A percentile compares a stretch with the other conserved stretches of the same genome.
Conservation (phyloP, 64 coral and sea anemone genomes). For the Dendronephthya gigantea region DNA sequence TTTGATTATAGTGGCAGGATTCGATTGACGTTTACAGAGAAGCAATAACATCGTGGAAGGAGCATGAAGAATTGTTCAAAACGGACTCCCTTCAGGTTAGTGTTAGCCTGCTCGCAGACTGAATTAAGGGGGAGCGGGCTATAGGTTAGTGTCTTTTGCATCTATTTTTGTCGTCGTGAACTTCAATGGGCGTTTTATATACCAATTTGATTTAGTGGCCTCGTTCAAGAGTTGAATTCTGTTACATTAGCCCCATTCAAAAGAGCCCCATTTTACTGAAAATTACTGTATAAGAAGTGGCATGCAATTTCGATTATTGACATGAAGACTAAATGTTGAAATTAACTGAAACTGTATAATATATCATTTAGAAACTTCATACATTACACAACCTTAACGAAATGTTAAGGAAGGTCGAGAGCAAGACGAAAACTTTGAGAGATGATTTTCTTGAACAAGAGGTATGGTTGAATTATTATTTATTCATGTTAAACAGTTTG, state of each 20-base stretch:
- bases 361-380: slow-evolving; percentile 60
- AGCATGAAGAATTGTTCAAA: slow-evolving; percentile 79
- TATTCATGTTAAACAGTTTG: too few relatives aligned
- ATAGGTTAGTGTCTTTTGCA: too few relatives aligned
- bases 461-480: slow-evolving; percentile 5
- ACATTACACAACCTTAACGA: slow-evolving; percentile 70
- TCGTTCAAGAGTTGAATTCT: too few relatives aligned
- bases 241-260: too few relatives aligned
- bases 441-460: slow-evolving; percentile 61
- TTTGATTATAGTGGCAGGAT: slow-evolving; percentile 58
- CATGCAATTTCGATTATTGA: too few relatives aligned
- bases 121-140: too few relatives aligned
- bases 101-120: too few relatives aligned
- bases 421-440: slow-evolving; percentile 49
- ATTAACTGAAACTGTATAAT: neutral
- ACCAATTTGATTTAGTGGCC: too few relatives aligned
- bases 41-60: slow-evolving; percentile 84
- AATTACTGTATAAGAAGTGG: too few relatives aligned
- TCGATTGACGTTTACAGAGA: slow-evolving; percentile 80
- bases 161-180: too few relatives aligned
- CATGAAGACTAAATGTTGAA: neutral
- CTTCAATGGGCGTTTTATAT: too few relatives aligned
- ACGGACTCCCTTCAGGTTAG: slow-evolving; percentile 83
- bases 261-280: too few relatives aligned
- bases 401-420: slow-evolving; percentile 34